These are phyloP conservation scores for Coregonus ussuriensis DNA, from an alignment of 2,797 vertebrate species.

Conservation along the genomic window DNA sequence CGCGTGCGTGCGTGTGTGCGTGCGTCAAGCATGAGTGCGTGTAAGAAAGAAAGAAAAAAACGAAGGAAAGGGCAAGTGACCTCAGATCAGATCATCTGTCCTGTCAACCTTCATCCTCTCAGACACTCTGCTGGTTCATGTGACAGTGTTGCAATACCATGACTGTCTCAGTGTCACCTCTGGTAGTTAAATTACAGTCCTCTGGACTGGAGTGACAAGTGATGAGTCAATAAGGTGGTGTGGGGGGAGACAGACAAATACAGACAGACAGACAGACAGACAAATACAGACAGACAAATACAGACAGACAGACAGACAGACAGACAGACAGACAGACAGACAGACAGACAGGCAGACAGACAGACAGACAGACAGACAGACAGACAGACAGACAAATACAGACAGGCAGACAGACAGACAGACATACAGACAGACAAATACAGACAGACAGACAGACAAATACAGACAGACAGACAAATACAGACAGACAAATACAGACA, in stretches of 20 bases:
- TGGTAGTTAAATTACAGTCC: constrained; percentile 60
- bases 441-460: too few species aligned
- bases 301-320: too few species aligned
- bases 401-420: too few species aligned
- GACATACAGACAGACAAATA: too few species aligned
- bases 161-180: constrained; percentile 67
- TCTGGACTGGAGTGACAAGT: constrained; percentile 50
- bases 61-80: constrained; percentile 36
- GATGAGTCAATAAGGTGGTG: not conserved
- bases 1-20: too few species aligned
- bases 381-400: too few species aligned
- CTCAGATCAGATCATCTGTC: constrained; percentile 47
- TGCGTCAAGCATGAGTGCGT: constrained; percentile 17
- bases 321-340: too few species aligned
- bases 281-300: not conserved
- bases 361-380: too few species aligned
- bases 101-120: constrained; percentile 8
- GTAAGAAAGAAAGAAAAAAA: constrained; percentile 8
- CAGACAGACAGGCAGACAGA: too few species aligned
- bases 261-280: not conserved
- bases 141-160: constrained; percentile 51
- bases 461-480: too few species aligned
- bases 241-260: not conserved
- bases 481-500: too few species aligned
- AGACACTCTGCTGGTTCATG: constrained; percentile 52